These are phyloP conservation scores for Dasypus novemcinctus DNA, from an alignment of 2,113 vertebrate species.

Conservation along the genomic window DNA sequence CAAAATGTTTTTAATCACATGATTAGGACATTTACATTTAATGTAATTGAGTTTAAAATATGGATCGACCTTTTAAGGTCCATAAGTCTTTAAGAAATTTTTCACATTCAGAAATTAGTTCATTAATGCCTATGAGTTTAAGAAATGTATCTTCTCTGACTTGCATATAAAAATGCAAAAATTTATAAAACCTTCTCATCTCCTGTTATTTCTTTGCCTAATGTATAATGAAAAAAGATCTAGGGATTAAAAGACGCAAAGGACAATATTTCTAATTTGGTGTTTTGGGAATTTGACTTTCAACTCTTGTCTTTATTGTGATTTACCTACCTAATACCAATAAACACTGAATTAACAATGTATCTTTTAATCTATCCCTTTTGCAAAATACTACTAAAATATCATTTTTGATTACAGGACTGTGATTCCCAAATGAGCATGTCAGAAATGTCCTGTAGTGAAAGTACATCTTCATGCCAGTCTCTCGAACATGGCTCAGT, in stretches of 20 bases:
- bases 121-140: background rate
- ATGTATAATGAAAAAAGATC: background rate
- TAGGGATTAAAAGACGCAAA: constrained; percentile 9
- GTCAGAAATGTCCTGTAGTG: constrained; percentile 95
- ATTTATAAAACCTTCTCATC: constrained; percentile 13
- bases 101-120: constrained; percentile 29
- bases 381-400: constrained; percentile 51
- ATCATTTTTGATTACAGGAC: constrained; percentile 85
- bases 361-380: background rate
- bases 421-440: constrained; percentile 95
- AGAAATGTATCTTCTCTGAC: constrained; percentile 10
- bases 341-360: background rate
- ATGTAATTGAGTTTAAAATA: constrained; percentile 39
- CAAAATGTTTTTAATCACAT: background rate
- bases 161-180: background rate
- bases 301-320: background rate
- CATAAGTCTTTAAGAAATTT: constrained; percentile 20
- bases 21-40: constrained; percentile 12
- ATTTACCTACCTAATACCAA: constrained; percentile 33
- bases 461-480: constrained; percentile 95
- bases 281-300: background rate
- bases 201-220: constrained; percentile 45
- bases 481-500: constrained; percentile 92
- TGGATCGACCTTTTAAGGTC: background rate
- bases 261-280: background rate